A percentile compares a stretch with the other conserved stretches of the same genome.
Conservation (phyloP, 2,888 invertebrate species). For the Rhimphoctona megacephalus region DNA sequence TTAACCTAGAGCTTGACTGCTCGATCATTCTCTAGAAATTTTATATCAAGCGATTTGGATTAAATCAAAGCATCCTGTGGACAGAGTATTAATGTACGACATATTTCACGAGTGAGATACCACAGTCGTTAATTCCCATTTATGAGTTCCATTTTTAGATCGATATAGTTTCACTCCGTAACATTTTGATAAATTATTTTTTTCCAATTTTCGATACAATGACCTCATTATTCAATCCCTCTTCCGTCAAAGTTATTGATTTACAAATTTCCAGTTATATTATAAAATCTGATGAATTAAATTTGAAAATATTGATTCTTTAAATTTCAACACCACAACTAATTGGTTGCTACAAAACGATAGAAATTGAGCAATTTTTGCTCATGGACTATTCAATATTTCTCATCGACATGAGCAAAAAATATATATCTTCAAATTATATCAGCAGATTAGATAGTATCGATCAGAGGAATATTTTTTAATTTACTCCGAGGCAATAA, state of each 20-base stretch:
- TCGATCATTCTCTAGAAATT: not conserved
- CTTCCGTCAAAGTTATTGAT: not conserved
- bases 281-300: not conserved
- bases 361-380: not conserved
- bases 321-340: not conserved
- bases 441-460: constrained; percentile 7
- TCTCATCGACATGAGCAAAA: constrained; percentile 3
- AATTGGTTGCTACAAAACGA: not conserved
- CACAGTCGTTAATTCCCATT: not conserved
- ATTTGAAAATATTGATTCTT: not conserved
- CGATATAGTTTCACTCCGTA: not conserved
- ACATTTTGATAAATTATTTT: not conserved
- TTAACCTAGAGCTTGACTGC: not conserved
- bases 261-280: not conserved
- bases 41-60: not conserved
- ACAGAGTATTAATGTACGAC: no score
- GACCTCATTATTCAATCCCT: not conserved
- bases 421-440: not conserved
- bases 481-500: not conserved
- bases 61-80: not conserved
- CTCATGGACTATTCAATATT: not conserved
- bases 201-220: not conserved
- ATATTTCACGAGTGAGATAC: no score
- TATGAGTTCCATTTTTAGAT: not conserved
- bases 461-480: not conserved